Conservation (phyloP, 2,113 vertebrate species). For the Calypte anna region DNA sequence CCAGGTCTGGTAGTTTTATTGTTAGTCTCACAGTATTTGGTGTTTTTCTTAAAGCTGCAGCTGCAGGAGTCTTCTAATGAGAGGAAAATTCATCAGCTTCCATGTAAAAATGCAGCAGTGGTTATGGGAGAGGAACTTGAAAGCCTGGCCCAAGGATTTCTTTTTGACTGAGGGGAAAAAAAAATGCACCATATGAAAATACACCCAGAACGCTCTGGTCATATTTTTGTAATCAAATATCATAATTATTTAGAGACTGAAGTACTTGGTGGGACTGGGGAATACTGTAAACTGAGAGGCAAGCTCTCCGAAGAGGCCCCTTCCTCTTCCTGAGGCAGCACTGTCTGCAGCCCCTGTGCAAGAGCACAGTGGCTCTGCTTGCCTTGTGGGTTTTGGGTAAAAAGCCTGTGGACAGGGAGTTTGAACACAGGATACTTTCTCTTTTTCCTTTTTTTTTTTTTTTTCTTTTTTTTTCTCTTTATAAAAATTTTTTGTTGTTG, state of each 20-base stretch:
- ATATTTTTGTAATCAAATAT: not conserved
- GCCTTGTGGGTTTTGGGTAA: too few species aligned
- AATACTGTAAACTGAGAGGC: not conserved
- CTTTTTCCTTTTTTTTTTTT: not conserved
- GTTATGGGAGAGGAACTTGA: not conserved
- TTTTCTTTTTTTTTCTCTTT: too few species aligned
- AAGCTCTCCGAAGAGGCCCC: not conserved
- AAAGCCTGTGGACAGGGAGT: not conserved
- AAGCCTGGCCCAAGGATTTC: not conserved
- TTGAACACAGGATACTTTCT: not conserved
- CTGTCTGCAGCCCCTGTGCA: not conserved
- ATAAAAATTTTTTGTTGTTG: not conserved
- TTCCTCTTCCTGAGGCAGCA: not conserved
- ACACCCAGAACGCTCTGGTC: not conserved
- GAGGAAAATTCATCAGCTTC: not conserved
- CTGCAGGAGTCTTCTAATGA: not conserved
- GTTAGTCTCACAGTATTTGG: not conserved
- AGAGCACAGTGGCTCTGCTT: accelerated
- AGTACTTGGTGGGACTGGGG: not conserved
- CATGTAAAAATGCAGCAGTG: not conserved
- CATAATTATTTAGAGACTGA: not conserved
- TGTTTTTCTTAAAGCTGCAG: slow-evolving; percentile 1
- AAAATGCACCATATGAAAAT: not conserved
- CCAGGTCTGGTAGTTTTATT: slow-evolving; percentile 15
- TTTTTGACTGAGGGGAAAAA: not conserved